Evolutionary conservation across 2,113 vertebrate species (phyloP).

Genomic region (Zeus faber): DNA sequence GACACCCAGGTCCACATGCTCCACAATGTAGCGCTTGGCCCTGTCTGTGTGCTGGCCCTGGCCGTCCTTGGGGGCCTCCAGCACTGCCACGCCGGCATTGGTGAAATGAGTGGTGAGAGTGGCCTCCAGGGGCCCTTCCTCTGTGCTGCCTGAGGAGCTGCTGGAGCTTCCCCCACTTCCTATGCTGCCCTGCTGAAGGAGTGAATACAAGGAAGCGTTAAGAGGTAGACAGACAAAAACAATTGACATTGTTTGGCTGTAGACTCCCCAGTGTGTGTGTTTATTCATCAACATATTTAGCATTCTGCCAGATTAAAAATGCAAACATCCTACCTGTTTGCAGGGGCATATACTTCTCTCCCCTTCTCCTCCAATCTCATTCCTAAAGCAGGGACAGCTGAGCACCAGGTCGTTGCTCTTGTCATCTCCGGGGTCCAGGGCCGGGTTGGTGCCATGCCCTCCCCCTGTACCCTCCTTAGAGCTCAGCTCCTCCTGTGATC

Average conservation of each 20-base stretch:
- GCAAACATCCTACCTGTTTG: slow-evolving; percentile 65
- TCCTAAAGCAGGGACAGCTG: slow-evolving; percentile 97
- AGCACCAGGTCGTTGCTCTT: slow-evolving; percentile 97
- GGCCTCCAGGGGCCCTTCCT: slow-evolving; percentile 87
- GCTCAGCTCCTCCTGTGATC: slow-evolving; percentile 95
- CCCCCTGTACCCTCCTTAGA: slow-evolving; percentile 78
- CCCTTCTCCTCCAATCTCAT: slow-evolving; percentile 94
- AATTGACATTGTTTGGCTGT: too few species aligned
- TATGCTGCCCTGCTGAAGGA: slow-evolving; percentile 80
- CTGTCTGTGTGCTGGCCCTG: slow-evolving; percentile 86
- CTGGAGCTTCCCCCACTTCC: slow-evolving; percentile 71
- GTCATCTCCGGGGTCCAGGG: slow-evolving; percentile 93
- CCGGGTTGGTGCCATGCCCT: slow-evolving; percentile 66
- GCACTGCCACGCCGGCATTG: slow-evolving; percentile 93
- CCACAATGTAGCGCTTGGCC: slow-evolving; percentile 91
- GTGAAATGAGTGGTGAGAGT: slow-evolving; percentile 90
- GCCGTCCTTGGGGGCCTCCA: slow-evolving; percentile 91
- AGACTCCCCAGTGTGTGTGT: too few species aligned
- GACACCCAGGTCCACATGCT: slow-evolving; percentile 93
- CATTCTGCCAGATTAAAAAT: too few species aligned
- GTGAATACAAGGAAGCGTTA: too few species aligned
- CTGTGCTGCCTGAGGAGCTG: slow-evolving; percentile 77
- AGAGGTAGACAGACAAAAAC: too few species aligned
- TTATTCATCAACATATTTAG: too few species aligned
- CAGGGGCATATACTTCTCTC: slow-evolving; percentile 91